phyloP scores from a whole-genome alignment of 2,113 vertebrate species.

The Bombycilla garrulus region DNA sequence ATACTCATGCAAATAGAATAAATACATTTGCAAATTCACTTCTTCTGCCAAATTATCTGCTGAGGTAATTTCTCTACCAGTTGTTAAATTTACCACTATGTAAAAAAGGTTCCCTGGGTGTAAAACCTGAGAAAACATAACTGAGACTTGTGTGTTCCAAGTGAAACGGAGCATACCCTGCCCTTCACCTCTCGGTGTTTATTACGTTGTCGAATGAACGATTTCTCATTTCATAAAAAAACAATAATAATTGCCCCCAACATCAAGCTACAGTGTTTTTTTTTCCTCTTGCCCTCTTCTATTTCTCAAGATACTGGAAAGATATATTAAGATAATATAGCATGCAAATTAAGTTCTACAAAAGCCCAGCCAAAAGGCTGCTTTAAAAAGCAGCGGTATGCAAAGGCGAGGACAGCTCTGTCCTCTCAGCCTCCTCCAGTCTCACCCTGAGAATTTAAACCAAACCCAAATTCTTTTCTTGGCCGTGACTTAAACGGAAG shows the following conservation, averaged over 20 bases:
- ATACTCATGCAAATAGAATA: background rate
- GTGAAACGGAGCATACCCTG: background rate
- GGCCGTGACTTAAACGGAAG: background rate
- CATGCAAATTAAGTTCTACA: conserved; percentile 57
- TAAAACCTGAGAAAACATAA: background rate
- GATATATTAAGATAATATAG: conserved; percentile 21
- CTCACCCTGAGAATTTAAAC: conserved; percentile 33
- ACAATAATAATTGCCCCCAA: background rate
- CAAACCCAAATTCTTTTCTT: conserved; percentile 44
- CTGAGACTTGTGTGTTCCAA: background rate
- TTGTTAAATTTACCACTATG: background rate
- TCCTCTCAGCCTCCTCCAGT: conserved; percentile 41
- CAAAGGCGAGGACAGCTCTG: conserved; percentile 47
- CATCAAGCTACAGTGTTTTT: background rate
- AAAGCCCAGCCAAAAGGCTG: conserved; percentile 55
- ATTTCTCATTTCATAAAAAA: background rate
- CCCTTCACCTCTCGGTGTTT: background rate
- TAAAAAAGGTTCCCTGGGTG: background rate
- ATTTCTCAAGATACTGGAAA: conserved; percentile 19
- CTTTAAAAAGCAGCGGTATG: conserved; percentile 62
- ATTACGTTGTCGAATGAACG: rapidly evolving
- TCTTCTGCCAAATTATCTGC: background rate
- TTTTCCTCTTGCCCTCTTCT: background rate
- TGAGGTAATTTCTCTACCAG: background rate
- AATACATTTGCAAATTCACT: background rate